These are phyloP conservation scores for Merodon equestris DNA, from an alignment of 2,888 invertebrate genomes.

Conservation along the genomic window DNA sequence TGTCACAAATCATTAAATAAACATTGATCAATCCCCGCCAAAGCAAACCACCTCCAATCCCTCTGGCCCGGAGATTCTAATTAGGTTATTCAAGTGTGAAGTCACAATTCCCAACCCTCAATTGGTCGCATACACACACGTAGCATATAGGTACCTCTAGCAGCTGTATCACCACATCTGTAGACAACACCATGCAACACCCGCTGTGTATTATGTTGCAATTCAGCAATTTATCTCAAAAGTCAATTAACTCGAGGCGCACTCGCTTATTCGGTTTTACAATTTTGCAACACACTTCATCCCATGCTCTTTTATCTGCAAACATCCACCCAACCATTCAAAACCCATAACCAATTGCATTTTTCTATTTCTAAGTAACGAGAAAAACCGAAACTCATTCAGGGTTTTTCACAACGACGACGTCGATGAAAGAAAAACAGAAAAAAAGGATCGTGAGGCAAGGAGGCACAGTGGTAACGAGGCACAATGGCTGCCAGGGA, in stretches of 20 bases:
- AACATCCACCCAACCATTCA: slow-evolving; percentile 22
- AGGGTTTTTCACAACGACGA: slow-evolving; percentile 23
- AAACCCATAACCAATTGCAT: slow-evolving; percentile 62
- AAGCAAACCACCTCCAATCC: too few species aligned
- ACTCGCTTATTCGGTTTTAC: slow-evolving; percentile 46
- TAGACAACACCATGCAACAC: slow-evolving; percentile 4
- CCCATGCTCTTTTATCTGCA: slow-evolving; percentile 35
- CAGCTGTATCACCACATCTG: slow-evolving; percentile 2
- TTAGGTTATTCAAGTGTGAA: slow-evolving; percentile 61
- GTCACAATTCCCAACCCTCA: slow-evolving; percentile 56
- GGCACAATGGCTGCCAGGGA: neutral
- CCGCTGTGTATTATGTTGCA: slow-evolving; percentile 32
- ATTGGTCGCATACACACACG: slow-evolving; percentile 42
- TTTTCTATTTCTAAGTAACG: slow-evolving; percentile 20
- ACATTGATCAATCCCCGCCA: too few species aligned
- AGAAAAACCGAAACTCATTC: slow-evolving; percentile 54
- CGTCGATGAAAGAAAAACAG: slow-evolving; percentile 13
- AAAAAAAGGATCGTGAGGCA: neutral
- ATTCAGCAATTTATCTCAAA: slow-evolving; percentile 67
- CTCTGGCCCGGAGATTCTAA: slow-evolving; percentile 40
- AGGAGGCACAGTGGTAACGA: slow-evolving; percentile 6
- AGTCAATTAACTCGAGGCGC: slow-evolving; percentile 65
- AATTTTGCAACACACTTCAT: slow-evolving; percentile 44
- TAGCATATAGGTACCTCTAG: too few species aligned
- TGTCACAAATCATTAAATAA: too few species aligned